Evolutionary conservation across 2,113 vertebrate genomes (phyloP).

Genomic region (Oreochromis aureus): DNA sequence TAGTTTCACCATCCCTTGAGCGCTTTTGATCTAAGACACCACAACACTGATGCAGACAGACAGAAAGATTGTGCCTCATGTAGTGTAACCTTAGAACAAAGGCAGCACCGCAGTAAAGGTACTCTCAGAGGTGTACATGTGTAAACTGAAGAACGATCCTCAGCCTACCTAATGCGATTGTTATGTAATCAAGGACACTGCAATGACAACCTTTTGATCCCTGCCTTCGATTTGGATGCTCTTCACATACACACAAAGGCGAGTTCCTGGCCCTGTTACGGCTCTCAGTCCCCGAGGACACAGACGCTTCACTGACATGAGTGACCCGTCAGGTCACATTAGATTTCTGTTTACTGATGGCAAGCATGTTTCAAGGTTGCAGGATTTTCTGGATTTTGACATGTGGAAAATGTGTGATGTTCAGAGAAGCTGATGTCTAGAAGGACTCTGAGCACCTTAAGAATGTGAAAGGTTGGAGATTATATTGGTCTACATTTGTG

Average conservation of each 20-base stretch:
- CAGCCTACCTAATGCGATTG: conserved; percentile 1
- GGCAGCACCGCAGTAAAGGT: neutral
- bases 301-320: conserved; percentile 22
- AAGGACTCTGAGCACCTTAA: neutral
- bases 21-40: conserved; percentile 15
- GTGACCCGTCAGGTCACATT: conserved; percentile 51
- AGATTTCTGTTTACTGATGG: conserved; percentile 33
- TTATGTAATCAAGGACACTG: conserved; percentile 30
- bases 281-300: conserved; percentile 18
- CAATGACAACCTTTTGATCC: conserved; percentile 21
- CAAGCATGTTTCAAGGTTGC: conserved; percentile 40
- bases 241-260: neutral
- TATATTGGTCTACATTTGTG: neutral
- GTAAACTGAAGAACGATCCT: neutral
- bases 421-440: neutral
- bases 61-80: neutral
- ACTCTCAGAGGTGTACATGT: neutral
- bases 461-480: neutral
- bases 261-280: neutral
- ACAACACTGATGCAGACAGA: conserved; percentile 8
- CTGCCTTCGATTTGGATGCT: conserved; percentile 40
- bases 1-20: neutral
- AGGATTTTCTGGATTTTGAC: conserved; percentile 13
- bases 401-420: neutral
- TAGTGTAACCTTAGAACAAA: neutral